Evolutionary conservation across 2,113 vertebrate genomes (phyloP).

Genomic region (Plestiodon gilberti): DNA sequence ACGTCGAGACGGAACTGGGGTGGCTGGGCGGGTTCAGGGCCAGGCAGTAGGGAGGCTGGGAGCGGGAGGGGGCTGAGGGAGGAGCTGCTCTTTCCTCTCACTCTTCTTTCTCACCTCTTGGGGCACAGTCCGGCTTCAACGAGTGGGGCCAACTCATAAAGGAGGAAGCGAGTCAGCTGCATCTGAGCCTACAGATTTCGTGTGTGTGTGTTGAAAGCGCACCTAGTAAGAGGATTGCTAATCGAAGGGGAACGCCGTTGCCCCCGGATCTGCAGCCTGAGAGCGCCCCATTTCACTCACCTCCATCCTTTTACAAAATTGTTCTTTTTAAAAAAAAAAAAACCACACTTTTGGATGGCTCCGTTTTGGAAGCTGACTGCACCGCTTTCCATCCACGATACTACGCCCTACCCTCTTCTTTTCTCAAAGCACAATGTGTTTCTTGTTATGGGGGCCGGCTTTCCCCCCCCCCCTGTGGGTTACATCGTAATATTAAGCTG

Average conservation of each 20-base stretch:
- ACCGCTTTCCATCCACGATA: slow-evolving; percentile 55
- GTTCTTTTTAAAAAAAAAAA: slow-evolving; percentile 45
- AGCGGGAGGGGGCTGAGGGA: neutral
- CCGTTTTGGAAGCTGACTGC: slow-evolving; percentile 54
- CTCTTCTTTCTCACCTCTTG: slow-evolving; percentile 50
- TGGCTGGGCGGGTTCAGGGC: neutral
- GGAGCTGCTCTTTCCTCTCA: slow-evolving; percentile 27
- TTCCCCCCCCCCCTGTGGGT: slow-evolving; percentile 67
- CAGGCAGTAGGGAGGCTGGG: neutral
- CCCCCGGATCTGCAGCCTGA: slow-evolving; percentile 46
- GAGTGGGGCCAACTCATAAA: neutral
- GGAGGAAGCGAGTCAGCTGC: slow-evolving; percentile 72
- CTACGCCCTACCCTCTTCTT: slow-evolving; percentile 50
- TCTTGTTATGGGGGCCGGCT: slow-evolving; percentile 72
- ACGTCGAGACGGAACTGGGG: rapidly evolving
- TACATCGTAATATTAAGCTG: slow-evolving; percentile 74
- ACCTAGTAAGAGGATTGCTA: slow-evolving; percentile 58
- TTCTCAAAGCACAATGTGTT: slow-evolving; percentile 71
- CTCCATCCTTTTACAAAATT: neutral
- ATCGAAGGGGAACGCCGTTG: slow-evolving; percentile 56
- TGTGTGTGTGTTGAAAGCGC: slow-evolving; percentile 38
- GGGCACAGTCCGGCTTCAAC: slow-evolving; percentile 41
- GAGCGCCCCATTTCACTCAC: neutral
- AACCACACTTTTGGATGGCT: slow-evolving; percentile 62
- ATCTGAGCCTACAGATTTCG: slow-evolving; percentile 55